Evolutionary conservation across 2,797 vertebrate genomes (phyloP).

Genomic region (Pipistrellus kuhlii): DNA sequence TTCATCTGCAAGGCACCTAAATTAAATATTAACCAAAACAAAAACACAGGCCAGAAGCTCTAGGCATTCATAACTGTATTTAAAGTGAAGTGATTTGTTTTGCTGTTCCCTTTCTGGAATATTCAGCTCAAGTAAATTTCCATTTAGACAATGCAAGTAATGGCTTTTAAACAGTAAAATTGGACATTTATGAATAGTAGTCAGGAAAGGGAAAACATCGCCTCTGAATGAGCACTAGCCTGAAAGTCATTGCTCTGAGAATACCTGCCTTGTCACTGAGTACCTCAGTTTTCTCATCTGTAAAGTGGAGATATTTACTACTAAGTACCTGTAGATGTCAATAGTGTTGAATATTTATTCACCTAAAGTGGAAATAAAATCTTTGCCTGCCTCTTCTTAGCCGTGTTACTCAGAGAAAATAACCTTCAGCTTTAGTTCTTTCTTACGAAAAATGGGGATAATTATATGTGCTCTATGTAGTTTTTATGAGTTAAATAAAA

Average conservation of each 20-base stretch:
- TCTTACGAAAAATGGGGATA: background rate
- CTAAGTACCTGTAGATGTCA: background rate
- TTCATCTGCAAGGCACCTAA: slow-evolving; percentile 29
- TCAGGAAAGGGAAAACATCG: background rate
- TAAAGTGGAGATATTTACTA: background rate
- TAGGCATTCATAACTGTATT: background rate
- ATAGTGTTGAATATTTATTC: background rate
- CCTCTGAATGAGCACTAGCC: background rate
- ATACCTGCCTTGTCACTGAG: background rate
- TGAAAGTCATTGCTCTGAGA: background rate
- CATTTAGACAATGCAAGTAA: background rate
- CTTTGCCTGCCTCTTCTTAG: background rate
- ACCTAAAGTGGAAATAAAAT: slow-evolving; percentile 1
- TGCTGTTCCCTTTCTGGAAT: background rate
- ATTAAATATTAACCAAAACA: slow-evolving; percentile 64
- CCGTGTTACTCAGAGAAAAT: background rate
- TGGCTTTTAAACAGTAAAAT: background rate
- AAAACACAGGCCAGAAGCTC: background rate
- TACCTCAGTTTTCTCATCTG: background rate
- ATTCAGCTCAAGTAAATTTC: background rate
- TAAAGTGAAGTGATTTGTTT: background rate
- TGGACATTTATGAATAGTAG: background rate
- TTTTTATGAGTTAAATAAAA: slow-evolving; percentile 41
- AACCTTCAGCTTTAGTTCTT: background rate
- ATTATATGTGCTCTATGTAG: background rate